phyloP scores from a whole-genome alignment of 2,888 invertebrate species.

The Toxonevra muliebris region DNA sequence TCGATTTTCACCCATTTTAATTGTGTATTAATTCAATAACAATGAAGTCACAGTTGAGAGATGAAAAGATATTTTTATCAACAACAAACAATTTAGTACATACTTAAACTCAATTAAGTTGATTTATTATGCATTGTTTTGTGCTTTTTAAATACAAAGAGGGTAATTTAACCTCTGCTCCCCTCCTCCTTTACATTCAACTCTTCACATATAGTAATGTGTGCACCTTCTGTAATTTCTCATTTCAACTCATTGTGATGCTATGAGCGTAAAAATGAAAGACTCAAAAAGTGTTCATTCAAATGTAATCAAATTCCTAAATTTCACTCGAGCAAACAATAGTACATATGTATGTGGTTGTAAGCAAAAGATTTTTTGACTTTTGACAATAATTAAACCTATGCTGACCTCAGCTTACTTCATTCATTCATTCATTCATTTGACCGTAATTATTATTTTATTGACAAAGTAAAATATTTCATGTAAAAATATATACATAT shows the following conservation, averaged over 20 bases:
- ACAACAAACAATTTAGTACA: neutral
- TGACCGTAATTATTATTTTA: slow-evolving; percentile 27
- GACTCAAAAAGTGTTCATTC: too few species aligned
- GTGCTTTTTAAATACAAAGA: neutral
- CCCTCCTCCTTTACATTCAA: too few species aligned
- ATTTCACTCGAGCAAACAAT: too few species aligned
- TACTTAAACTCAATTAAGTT: neutral
- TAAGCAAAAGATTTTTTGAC: slow-evolving; percentile 34
- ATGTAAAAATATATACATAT: too few species aligned
- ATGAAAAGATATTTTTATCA: neutral
- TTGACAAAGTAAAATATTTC: slow-evolving; percentile 21
- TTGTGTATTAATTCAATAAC: slow-evolving; percentile 11
- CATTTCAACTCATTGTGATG: too few species aligned
- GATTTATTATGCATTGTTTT: neutral
- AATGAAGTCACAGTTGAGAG: neutral
- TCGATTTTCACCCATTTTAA: neutral
- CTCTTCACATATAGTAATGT: too few species aligned
- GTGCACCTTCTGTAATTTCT: too few species aligned
- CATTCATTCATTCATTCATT: neutral
- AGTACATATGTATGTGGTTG: too few species aligned
- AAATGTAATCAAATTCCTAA: too few species aligned
- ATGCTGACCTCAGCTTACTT: slow-evolving; percentile 33
- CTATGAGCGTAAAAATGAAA: too few species aligned
- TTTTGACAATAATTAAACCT: slow-evolving; percentile 51
- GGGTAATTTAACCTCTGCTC: neutral